Evolutionary conservation across 2,797 vertebrate species (phyloP).

Genomic region (Enteromius fasciolatus): DNA sequence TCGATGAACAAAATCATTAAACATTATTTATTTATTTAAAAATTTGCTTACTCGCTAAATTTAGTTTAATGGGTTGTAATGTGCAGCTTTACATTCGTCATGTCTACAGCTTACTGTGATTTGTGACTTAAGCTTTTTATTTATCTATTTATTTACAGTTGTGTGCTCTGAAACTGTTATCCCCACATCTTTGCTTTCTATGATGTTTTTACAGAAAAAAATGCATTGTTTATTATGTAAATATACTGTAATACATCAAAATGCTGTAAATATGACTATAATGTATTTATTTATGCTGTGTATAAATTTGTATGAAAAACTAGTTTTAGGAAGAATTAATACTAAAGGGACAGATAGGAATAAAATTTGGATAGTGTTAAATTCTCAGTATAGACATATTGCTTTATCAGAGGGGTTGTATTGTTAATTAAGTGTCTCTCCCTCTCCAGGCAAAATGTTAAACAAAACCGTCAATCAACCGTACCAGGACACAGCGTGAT

Average conservation of each 20-base stretch:
- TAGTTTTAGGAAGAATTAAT: not conserved
- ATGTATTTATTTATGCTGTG: not conserved
- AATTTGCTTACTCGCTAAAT: not conserved
- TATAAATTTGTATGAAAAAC: not conserved
- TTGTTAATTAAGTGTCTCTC: not conserved
- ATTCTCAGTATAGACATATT: not conserved
- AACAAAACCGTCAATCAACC: slow-evolving; percentile 12
- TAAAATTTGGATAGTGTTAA: not conserved
- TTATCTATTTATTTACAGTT: not conserved
- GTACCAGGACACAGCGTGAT: not conserved
- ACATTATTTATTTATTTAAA: not conserved
- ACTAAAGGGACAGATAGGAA: not conserved
- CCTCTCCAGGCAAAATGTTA: not conserved
- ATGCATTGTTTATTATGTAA: not conserved
- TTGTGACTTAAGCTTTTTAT: not conserved
- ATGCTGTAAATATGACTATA: not conserved
- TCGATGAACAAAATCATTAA: not conserved
- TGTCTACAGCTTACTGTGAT: not conserved
- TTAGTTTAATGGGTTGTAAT: not conserved
- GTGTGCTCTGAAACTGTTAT: not conserved
- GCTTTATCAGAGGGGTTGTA: not conserved
- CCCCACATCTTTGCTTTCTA: not conserved
- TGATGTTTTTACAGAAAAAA: not conserved
- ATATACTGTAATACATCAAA: not conserved
- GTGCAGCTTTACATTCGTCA: not conserved